phyloP scores from a whole-genome alignment of 2,797 vertebrate genomes.

The Schizopygopsis pylzovi region DNA sequence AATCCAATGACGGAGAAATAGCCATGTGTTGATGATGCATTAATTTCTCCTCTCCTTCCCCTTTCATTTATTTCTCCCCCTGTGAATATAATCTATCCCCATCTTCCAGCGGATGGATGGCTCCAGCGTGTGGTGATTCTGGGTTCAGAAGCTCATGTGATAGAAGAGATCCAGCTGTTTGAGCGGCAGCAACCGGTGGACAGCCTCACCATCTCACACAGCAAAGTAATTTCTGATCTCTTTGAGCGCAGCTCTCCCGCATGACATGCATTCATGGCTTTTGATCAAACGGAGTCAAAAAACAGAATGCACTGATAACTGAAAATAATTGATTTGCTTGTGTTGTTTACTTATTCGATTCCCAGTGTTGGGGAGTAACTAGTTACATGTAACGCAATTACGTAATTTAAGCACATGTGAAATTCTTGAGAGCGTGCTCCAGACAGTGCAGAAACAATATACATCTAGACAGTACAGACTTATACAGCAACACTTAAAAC shows the following conservation, averaged over 20 bases:
- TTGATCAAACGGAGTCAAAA: slow-evolving; percentile 63
- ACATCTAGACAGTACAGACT: too few relatives aligned
- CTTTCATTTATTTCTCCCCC: not conserved
- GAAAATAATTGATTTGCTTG: slow-evolving; percentile 73
- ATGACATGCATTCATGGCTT: slow-evolving; percentile 62
- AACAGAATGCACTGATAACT: slow-evolving; percentile 74
- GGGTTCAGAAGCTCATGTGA: slow-evolving; percentile 83
- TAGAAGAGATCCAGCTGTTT: slow-evolving; percentile 96
- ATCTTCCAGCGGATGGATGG: slow-evolving; percentile 86
- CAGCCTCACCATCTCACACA: slow-evolving; percentile 88
- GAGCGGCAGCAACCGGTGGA: slow-evolving; percentile 86
- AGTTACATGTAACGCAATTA: not conserved
- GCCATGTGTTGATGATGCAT: slow-evolving; percentile 46
- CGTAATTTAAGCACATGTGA: not conserved
- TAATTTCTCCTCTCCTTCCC: slow-evolving; percentile 1
- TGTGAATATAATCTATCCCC: not conserved
- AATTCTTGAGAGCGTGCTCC: too few relatives aligned
- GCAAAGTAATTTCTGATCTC: slow-evolving; percentile 79
- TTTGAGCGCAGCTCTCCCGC: not conserved
- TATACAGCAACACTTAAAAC: too few relatives aligned
- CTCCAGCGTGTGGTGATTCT: slow-evolving; percentile 89
- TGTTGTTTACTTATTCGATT: slow-evolving; percentile 65
- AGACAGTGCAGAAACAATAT: too few relatives aligned
- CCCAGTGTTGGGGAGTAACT: not conserved
- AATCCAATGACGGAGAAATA: slow-evolving; percentile 67